A percentile compares a stretch with the other conserved stretches of the same genome.
phyloP scores from a whole-genome alignment of 2,113 vertebrate species.

The Melanerpes formicivorus region DNA sequence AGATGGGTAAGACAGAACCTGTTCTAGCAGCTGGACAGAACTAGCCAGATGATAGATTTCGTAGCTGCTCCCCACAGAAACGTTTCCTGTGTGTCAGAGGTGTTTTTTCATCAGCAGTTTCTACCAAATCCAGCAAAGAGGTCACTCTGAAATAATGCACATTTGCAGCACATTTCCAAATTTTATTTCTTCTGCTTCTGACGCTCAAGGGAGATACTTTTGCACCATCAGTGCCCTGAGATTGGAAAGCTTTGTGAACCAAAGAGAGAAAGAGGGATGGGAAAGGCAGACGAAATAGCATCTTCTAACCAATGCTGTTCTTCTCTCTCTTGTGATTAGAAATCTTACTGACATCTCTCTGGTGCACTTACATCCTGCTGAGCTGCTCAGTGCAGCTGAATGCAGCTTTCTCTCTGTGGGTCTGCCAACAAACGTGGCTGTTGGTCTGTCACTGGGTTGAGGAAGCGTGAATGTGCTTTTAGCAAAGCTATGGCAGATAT shows the following conservation, averaged over 20 bases:
- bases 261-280: not conserved
- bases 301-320: not conserved
- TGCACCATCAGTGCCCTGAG: not conserved
- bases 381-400: not conserved
- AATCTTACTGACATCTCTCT: not conserved
- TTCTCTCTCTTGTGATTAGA: not conserved
- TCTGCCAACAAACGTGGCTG: not conserved
- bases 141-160: not conserved
- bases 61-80: not conserved
- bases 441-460: not conserved
- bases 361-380: not conserved
- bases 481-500: not conserved
- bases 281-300: not conserved
- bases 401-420: not conserved
- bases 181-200: not conserved
- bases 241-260: not conserved
- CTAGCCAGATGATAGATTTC: fast-evolving
- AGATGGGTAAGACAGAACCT: not conserved
- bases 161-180: not conserved
- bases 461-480: not conserved
- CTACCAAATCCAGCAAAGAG: not conserved
- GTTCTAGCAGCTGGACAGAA: not conserved
- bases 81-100: not conserved
- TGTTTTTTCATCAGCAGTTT: not conserved
- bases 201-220: not conserved